Evolutionary conservation across 2,113 vertebrate genomes (phyloP).

Genomic region (Lota lota): DNA sequence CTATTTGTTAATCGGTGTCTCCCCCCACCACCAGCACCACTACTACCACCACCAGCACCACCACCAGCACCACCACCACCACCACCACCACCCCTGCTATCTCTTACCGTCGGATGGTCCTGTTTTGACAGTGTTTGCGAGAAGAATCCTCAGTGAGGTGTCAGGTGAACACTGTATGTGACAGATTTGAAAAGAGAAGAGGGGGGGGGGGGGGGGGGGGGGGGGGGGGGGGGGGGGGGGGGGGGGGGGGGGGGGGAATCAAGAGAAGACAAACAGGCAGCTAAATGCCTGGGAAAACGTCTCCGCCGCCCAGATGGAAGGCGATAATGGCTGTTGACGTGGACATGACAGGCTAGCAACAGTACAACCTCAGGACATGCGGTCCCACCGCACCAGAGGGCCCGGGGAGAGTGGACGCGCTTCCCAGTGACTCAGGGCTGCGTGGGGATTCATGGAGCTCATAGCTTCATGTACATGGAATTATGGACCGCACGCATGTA

Average conservation of each 20-base stretch:
- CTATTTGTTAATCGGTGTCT: conserved; percentile 57
- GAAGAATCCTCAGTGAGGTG: conserved; percentile 66
- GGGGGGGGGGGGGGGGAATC: conserved; percentile 56
- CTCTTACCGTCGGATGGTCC: conserved; percentile 51
- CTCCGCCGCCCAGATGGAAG: conserved; percentile 57
- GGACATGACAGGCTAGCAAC: conserved; percentile 76
- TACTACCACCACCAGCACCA: too few relatives aligned
- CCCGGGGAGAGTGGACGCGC: conserved; percentile 59
- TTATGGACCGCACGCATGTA: conserved; percentile 39
- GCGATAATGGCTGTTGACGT: conserved; percentile 74
- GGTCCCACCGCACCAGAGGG: conserved; percentile 69
- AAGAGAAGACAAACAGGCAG: conserved; percentile 75
- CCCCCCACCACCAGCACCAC: neutral
- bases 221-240: conserved; percentile 37
- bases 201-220: too few relatives aligned
- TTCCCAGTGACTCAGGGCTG: conserved; percentile 41
- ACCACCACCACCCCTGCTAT: conserved; percentile 45
- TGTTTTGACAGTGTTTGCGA: conserved; percentile 74
- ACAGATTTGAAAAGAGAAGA: conserved; percentile 58
- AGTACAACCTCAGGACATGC: conserved; percentile 71
- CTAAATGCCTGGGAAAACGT: conserved; percentile 69
- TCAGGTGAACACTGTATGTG: conserved; percentile 72
- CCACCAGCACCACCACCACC: too few relatives aligned
- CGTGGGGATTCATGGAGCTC: conserved; percentile 41
- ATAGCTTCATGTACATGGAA: conserved; percentile 56